Base-by-base conservation (phyloP, 2,888 invertebrate genomes). In the Dryomyza anilis region DNA sequence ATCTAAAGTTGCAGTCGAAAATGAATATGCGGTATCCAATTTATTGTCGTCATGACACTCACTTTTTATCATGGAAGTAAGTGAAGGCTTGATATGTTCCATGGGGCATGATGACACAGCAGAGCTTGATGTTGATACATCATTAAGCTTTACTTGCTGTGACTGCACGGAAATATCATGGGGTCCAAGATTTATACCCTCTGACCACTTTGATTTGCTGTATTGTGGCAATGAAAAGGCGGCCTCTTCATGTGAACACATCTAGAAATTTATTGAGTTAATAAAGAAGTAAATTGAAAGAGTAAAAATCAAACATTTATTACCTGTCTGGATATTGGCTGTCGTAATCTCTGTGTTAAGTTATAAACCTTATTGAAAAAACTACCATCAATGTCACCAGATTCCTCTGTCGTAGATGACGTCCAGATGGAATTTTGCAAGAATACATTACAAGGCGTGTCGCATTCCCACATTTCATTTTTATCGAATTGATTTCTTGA, bases 361-460 rank as follows among this genome's bases (percentile, higher is more conserved):
- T 73, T 73, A 68, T 73, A 73, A n/a, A 72, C 74, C 69, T 77
- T 76, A 39, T 70, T 73, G 53, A 74, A 76, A 50, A 78, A 78
- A 65, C 76, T 76, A 46, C 78, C 77, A 67, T 73, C 71, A 29
- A 81, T 78, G 48, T 78, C 76, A 25, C 75, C 71, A 45, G 72
- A 71, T 63, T 71, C n/a, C n/a, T n/a, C n/a, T n/a, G n/a, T n/a
- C n/a, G n/a, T n/a, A n/a, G n/a, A n/a, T n/a, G n/a, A n/a, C n/a
- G 86, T 85, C 86, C 87, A 87, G 73, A 87, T 86, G 8, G 86
- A 86, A 74, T 83, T 85, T 50, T 83, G 85, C 63, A 86, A 82
- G 71, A 86, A 86, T 30, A 86, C 85, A 61, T 85, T 86, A 68
- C 74, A 68, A 29, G 78, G 74, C n/a, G 73, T 73, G 57, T 62